These are phyloP conservation scores for Furcula furcula DNA, from an alignment of 2,888 invertebrate species.

Conservation along the genomic window DNA sequence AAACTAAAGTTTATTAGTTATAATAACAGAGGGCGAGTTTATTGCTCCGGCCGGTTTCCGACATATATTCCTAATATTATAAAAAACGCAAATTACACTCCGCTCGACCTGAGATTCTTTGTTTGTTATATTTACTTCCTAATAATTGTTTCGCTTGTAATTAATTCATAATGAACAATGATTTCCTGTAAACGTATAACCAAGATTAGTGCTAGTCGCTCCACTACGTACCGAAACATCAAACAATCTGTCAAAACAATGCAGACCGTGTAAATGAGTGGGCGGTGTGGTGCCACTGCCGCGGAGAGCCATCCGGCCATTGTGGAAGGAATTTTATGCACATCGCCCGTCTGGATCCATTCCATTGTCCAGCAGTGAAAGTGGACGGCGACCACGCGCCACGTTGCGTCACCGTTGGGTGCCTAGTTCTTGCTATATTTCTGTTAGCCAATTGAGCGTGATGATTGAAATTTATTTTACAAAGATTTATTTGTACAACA, in stretches of 20 bases:
- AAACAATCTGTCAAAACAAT: constrained; percentile 1
- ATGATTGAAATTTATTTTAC: neutral
- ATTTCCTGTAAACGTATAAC: neutral
- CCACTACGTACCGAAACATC: constrained; percentile 1
- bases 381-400: constrained; percentile 19
- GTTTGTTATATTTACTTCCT: too few relatives aligned
- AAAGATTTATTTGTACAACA: too few relatives aligned
- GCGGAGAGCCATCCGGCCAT: constrained; percentile 27
- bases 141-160: neutral
- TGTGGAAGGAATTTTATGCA: constrained; percentile 30
- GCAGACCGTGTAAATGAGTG: neutral
- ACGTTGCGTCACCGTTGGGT: constrained; percentile 24
- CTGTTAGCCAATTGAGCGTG: constrained; percentile 1
- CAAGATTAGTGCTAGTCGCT: neutral
- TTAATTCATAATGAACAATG: neutral
- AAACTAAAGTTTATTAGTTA: too few relatives aligned
- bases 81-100: too few relatives aligned
- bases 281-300: neutral
- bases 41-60: too few relatives aligned
- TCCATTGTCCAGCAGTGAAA: constrained; percentile 27
- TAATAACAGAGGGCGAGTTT: too few relatives aligned
- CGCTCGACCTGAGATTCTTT: too few relatives aligned
- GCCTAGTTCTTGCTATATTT: constrained; percentile 17
- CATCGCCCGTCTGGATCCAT: constrained; percentile 25
- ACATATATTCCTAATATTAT: too few relatives aligned